phyloP scores from a whole-genome alignment of 2,888 invertebrate species.

The Phaonia tiefii region DNA sequence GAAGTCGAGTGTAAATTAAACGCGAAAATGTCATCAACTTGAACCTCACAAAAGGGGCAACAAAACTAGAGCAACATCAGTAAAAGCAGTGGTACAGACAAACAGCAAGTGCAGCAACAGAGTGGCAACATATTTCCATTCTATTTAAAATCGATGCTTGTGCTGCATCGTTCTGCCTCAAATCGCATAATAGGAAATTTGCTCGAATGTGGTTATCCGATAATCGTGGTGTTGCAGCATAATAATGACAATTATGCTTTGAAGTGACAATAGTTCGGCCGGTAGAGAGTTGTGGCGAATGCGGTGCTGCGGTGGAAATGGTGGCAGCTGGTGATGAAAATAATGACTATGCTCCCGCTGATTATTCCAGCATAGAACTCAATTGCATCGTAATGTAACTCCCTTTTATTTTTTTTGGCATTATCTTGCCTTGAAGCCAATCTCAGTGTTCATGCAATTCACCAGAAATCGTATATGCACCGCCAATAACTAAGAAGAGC shows the following conservation, averaged over 20 bases:
- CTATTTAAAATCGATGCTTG: constrained; percentile 3
- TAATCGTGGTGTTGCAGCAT: constrained; percentile 41
- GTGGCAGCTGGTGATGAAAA: not conserved
- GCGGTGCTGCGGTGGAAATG: not conserved
- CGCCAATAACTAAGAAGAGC: too few relatives aligned
- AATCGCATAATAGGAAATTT: constrained; percentile 42
- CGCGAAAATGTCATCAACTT: constrained; percentile 45
- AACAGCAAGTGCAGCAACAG: constrained; percentile 37
- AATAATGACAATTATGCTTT: constrained; percentile 17
- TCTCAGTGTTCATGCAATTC: not conserved
- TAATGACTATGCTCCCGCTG: not conserved
- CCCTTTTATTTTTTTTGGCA: too few relatives aligned
- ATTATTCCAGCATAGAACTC: not conserved
- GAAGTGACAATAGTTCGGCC: not conserved
- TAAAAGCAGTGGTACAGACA: not conserved
- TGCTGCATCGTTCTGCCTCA: constrained; percentile 20
- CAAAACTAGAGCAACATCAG: not conserved
- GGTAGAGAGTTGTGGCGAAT: not conserved
- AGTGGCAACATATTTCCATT: constrained; percentile 30
- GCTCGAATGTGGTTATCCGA: constrained; percentile 43
- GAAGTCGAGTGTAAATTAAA: constrained; percentile 57
- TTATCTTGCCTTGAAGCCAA: not conserved
- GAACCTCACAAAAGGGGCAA: constrained; percentile 17
- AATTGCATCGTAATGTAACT: not conserved
- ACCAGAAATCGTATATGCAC: too few relatives aligned